A percentile compares a stretch with the other conserved stretches of the same genome.
Conservation (phyloP, 2,888 invertebrate species). For the Drosophila planitibia region DNA sequence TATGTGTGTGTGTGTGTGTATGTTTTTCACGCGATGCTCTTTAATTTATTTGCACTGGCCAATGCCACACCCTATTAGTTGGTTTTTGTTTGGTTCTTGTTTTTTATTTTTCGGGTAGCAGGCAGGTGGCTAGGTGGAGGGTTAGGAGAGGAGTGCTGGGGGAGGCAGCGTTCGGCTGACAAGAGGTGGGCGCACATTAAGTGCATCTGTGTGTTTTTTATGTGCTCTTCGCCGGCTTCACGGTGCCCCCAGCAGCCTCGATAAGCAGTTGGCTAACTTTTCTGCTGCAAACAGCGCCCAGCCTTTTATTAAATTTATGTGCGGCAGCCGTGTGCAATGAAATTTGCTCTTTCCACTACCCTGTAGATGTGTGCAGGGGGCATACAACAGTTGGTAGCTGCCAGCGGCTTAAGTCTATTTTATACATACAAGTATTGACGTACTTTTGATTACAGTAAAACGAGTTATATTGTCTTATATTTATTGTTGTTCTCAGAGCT, state of each 20-base stretch:
- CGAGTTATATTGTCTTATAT: not conserved
- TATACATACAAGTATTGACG: not conserved
- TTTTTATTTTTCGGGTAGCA: not conserved
- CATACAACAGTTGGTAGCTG: not conserved
- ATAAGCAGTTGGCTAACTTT: conserved; percentile 56
- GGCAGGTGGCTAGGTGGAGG: not conserved
- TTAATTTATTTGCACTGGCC: conserved; percentile 78
- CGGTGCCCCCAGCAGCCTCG: conserved; percentile 31
- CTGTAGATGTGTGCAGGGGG: conserved; percentile 12
- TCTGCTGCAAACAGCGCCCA: conserved; percentile 13
- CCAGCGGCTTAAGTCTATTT: not conserved
- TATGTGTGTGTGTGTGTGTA: conserved; percentile 37
- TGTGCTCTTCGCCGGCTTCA: conserved; percentile 11
- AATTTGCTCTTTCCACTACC: conserved; percentile 45
- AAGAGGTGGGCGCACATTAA: conserved; percentile 56
- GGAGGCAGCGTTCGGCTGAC: conserved; percentile 5
- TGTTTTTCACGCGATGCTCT: conserved; percentile 70
- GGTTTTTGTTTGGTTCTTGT: conserved; percentile 17
- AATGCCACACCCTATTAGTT: conserved; percentile 76
- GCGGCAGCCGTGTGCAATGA: conserved; percentile 61
- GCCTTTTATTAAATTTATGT: conserved; percentile 77
- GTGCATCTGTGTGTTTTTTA: conserved; percentile 61
- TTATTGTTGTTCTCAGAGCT: not conserved
- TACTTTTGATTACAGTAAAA: not conserved
- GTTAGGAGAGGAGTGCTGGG: not conserved